Evolutionary conservation across 2,797 vertebrate genomes (phyloP), one percentile per base, ranked within the genome.

Genomic region (Astyanax mexicanus): DNA sequence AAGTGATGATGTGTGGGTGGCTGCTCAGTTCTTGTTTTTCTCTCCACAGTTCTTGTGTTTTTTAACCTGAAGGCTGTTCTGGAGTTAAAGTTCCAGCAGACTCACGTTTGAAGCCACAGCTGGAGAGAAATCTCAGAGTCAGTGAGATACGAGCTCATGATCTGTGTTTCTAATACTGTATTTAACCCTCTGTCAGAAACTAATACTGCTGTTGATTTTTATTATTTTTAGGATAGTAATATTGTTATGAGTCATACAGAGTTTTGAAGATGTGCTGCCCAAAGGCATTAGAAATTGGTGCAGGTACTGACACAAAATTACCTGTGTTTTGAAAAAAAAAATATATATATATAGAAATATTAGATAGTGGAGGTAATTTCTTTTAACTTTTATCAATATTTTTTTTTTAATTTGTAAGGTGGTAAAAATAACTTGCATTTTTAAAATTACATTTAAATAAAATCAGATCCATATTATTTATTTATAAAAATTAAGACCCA

Each of bases 241-340:
- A 51, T 57, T 21, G 44, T 52, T 42, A 60, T 21, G 35, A 51
- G 55, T 76, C 57, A 76, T 62, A 21, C 21, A 32, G 29, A 32
- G 29, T 32, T 2, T 32, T 29, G 32, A 5, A 32, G 2, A 32
- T 32, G 32, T 32, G 29, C 32, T 37, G 58, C 49, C 7, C 11
- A n/a, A 10, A 3, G 52, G 51, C 60, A 38, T 58, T 32, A 15
- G 17, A 66, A 66, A 15, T 29, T n/a, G n/a, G n/a, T n/a, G n/a
- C n/a, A n/a, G n/a, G n/a, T n/a, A n/a, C n/a, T n/a, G n/a, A n/a
- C n/a, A n/a, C n/a, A n/a, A n/a, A n/a, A n/a, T n/a, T n/a, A n/a
- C n/a, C n/a, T n/a, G n/a, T n/a, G n/a, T n/a, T n/a, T n/a, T n/a
- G n/a, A n/a, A n/a, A n/a, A n/a, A n/a, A n/a, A n/a, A n/a, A n/a